These are phyloP conservation scores for Vanessa atalanta DNA, from an alignment of 1,140 invertebrate species.

Conservation along the genomic window DNA sequence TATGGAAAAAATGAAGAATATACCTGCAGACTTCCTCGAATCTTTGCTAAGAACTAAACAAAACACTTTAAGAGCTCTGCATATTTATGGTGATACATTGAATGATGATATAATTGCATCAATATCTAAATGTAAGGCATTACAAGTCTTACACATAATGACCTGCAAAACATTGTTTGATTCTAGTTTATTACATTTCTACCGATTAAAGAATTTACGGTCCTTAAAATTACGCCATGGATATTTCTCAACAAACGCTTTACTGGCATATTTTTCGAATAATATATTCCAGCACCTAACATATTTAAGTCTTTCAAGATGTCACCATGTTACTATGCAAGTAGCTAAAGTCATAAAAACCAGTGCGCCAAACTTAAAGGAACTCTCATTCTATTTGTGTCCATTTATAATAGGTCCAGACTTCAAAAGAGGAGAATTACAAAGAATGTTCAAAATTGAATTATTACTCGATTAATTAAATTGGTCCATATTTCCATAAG, in stretches of 20 bases:
- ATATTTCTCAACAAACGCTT: conserved; percentile 77
- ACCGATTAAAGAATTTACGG: conserved; percentile 72
- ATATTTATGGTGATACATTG: conserved; percentile 79
- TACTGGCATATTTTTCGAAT: conserved; percentile 76
- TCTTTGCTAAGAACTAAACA: conserved; percentile 72
- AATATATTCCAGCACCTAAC: conserved; percentile 76
- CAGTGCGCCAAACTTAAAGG: conserved; percentile 75
- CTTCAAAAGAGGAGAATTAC: conserved; percentile 75
- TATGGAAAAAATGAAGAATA: conserved; percentile 81
- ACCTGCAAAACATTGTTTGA: conserved; percentile 80
- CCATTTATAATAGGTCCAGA: conserved; percentile 75
- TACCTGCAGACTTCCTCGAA: conserved; percentile 76
- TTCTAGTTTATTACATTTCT: conserved; percentile 75
- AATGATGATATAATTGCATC: conserved; percentile 77
- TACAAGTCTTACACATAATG: conserved; percentile 77
- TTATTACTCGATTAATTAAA: conserved; percentile 72
- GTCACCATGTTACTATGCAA: conserved; percentile 77
- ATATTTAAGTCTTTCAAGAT: conserved; percentile 77
- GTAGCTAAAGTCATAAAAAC: conserved; percentile 76
- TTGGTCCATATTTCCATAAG: conserved; percentile 45
- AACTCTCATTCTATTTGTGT: conserved; percentile 79
- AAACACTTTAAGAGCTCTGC: conserved; percentile 67
- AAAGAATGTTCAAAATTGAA: conserved; percentile 78
- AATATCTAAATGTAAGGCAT: conserved; percentile 72
- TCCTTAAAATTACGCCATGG: conserved; percentile 78